Evolutionary conservation across 2,888 invertebrate species (phyloP), one percentile per base, ranked within the genome.

Genomic region (Lomographa bimaculata): DNA sequence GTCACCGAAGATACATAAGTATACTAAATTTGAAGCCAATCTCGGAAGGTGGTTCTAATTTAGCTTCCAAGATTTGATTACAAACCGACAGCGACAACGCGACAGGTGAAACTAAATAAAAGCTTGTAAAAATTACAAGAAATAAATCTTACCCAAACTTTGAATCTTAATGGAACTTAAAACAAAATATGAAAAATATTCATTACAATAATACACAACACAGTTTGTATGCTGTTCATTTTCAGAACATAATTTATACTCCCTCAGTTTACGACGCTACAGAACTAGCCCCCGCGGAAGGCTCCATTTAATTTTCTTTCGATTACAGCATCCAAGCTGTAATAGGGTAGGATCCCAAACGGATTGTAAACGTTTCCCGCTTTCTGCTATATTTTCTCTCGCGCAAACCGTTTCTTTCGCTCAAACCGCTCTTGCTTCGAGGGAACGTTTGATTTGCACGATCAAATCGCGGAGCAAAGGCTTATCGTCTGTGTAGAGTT

Each of bases 401-500:
- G 52, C 58, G 54, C 60, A 34, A 32, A 40, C 67, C 66, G 73
- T 25, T 32, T 39, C 39, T 18, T 40, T 28, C 20, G 34, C 20
- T 34, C 41, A 30, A 41, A 41, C 57, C 71, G 64, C 64, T 61
- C 49, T 68, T 64, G 64, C 71, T 70, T 54, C 79, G 40, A 47
- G 83, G 82, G 82, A 82, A 64, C 76, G 71, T 83, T 82, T 80
- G 78, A 79, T 78, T 79, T 71, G 66, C 68, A 60, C 68, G 73
- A 80, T 79, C 64, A 64, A 66, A 69, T 65, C 69, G 60, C 47
- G 56, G 35, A 52, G 49, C 56, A 52, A 40, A 38, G 52, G 66
- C 68, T 68, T 75, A 73, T 72, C 29, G 29, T 36, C 19, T 36
- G 43, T 39, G 68, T 60, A 53, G 40, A 57, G 52, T 44, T 54